Base-by-base conservation (phyloP, 2,113 vertebrate species). In the Pachypanchax playfairii region DNA sequence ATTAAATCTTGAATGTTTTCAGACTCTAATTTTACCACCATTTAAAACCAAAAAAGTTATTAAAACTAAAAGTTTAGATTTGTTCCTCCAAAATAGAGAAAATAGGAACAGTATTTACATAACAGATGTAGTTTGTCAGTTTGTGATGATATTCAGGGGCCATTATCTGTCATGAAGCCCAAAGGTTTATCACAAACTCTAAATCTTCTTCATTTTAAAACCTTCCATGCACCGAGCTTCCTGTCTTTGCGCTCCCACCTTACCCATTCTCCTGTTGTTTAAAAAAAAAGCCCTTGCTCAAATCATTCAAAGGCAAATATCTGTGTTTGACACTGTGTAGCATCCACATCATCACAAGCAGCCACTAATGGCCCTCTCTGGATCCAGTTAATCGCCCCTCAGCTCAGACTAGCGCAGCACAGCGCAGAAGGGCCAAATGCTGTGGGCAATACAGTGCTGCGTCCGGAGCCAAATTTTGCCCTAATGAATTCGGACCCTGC, bases 401-500 rank as follows among this genome's bases (percentile, higher is more conserved):
- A 55, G 80, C 84, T 76, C 76, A 48, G 77, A 72, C 77, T 53
- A 65, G 80, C 24, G 68, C 64, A 46, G 67, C 71, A 8, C 84
- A 63, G 74, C 72, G 67, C 84, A 70, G 77, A 77, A 44, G 75
- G 86, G 87, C 90, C 87, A 90, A 91, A 90, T 76, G 85, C 86
- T 91, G 62, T 86, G 88, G 85, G 87, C 86, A 80, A 82, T 72
- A 85, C 79, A 80, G 65, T 22, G 36, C 76, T 65, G 64, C 58
- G 80, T 68, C 73, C 64, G 6, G 59, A 86, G 89, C 91, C 89
- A 91, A 90, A 90, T 88, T 82, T 84, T 79, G 85, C 84, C 82
- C 91, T 88, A 88, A 90, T 92, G 85, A 89, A 90, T 90, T 90
- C 80, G 60, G 80, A 84, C 75, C 82, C 77, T 91, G 90, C 89